Percentiles rank a stretch among this genome's conserved stretches.
Evolutionary conservation across 2,888 invertebrate genomes (phyloP).

Genomic region (Craniophora ligustri): DNA sequence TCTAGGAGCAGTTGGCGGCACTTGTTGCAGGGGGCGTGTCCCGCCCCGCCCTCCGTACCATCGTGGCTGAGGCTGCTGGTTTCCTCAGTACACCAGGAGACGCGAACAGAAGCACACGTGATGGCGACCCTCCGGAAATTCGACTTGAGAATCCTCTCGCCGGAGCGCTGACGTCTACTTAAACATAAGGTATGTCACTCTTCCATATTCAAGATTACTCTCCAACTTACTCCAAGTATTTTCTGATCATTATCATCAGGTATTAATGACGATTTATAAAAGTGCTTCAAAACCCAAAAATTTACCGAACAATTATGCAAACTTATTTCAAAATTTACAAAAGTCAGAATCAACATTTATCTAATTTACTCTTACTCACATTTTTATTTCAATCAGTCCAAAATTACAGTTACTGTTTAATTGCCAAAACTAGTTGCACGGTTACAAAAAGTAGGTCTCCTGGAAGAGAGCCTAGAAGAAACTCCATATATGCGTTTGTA

Average conservation of each 20-base stretch:
- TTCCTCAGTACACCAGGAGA: conserved; percentile 41
- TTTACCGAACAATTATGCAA: no score
- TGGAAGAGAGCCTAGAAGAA: no score
- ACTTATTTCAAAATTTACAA: no score
- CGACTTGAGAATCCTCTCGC: conserved; percentile 84
- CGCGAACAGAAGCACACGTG: conserved; percentile 51
- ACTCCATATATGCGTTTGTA: no score
- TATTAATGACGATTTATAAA: no score
- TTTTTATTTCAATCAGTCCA: no score
- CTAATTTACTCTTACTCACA: no score
- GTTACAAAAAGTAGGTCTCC: no score
- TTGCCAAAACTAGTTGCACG: no score
- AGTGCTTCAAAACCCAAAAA: no score
- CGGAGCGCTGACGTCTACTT: conserved; percentile 88
- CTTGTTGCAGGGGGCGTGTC: conserved; percentile 82
- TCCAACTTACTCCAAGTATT: not conserved
- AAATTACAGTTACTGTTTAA: no score
- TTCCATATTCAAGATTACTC: not conserved
- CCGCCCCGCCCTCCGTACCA: conserved; percentile 60
- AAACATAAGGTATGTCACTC: conserved; percentile 77
- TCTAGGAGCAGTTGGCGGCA: conserved; percentile 50
- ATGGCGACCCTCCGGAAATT: conserved; percentile 83
- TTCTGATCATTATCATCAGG: not conserved
- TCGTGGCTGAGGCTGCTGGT: conserved; percentile 29
- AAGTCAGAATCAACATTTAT: no score